These are phyloP conservation scores for Petrocephalus zakoni DNA, from an alignment of 2,113 vertebrate genomes.

Conservation along the genomic window DNA sequence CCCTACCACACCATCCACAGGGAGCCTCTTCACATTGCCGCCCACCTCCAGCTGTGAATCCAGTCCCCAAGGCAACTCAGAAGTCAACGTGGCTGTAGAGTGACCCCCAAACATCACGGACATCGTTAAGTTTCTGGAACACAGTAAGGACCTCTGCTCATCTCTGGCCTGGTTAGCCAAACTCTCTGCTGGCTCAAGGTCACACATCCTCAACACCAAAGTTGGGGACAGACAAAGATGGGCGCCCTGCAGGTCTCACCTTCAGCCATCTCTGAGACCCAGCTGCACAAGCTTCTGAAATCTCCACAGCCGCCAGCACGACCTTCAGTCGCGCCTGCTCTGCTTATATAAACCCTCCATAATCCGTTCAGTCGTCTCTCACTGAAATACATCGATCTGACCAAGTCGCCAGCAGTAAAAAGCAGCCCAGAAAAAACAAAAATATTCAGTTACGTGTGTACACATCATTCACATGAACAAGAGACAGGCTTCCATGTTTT, in stretches of 20 bases:
- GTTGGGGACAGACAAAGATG: background rate
- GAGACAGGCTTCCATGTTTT: background rate
- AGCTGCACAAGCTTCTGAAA: background rate
- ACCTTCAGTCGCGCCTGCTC: background rate
- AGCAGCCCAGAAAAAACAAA: background rate
- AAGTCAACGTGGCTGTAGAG: background rate
- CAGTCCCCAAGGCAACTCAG: constrained; percentile 11
- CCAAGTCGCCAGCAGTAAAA: background rate
- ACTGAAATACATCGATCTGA: background rate
- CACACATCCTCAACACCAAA: background rate
- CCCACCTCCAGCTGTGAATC: constrained; percentile 24
- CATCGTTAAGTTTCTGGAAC: background rate
- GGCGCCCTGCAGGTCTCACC: background rate
- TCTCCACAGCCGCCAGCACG: background rate
- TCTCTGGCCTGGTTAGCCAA: background rate
- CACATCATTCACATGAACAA: background rate
- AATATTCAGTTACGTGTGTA: background rate
- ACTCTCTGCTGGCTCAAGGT: background rate
- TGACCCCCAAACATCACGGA: constrained; percentile 22
- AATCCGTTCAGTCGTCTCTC: background rate
- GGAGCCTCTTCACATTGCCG: constrained; percentile 11
- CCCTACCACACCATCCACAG: constrained; percentile 7
- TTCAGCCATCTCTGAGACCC: background rate
- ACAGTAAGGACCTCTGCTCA: background rate
- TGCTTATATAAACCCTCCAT: background rate